These are phyloP conservation scores for Colistium nudipinnis DNA, from an alignment of 2,113 vertebrate genomes.

Conservation along the genomic window DNA sequence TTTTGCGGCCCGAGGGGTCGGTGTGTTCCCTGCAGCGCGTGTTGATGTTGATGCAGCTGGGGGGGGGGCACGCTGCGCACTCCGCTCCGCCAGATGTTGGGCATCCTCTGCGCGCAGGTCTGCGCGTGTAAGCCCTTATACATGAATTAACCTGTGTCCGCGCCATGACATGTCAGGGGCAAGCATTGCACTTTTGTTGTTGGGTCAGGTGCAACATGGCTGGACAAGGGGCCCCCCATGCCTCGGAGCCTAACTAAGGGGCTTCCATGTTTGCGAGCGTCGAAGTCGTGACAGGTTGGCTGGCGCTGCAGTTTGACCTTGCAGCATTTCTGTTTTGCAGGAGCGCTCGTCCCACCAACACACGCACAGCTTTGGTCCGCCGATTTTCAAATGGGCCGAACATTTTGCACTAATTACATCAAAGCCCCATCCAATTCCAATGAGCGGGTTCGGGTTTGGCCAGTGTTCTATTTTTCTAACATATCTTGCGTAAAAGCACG, in stretches of 20 bases:
- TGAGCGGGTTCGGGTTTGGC: background rate
- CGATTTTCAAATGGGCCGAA: background rate
- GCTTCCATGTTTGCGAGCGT: slow-evolving; percentile 39
- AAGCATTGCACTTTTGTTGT: background rate
- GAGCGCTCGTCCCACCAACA: slow-evolving; percentile 1
- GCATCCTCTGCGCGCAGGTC: slow-evolving; percentile 39
- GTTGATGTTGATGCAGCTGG: slow-evolving; percentile 55
- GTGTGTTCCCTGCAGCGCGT: background rate
- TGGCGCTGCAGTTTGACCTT: slow-evolving; percentile 75
- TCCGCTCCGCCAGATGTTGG: slow-evolving; percentile 62
- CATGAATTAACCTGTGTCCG: background rate
- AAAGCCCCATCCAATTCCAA: background rate
- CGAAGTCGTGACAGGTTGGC: slow-evolving; percentile 63
- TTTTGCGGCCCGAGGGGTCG: no score
- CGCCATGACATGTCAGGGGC: background rate
- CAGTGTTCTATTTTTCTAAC: background rate
- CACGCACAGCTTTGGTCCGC: background rate
- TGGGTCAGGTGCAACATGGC: background rate
- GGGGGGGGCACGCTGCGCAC: slow-evolving; percentile 53
- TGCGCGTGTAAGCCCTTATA: background rate
- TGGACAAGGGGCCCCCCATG: background rate
- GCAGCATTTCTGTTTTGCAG: slow-evolving; percentile 56
- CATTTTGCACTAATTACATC: slow-evolving; percentile 6
- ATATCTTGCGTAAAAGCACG: background rate
- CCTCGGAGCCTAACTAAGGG: slow-evolving; percentile 6